Percentiles rank a stretch among this genome's conserved stretches.
Evolutionary conservation across 1,140 invertebrate species (phyloP).

Genomic region (Daktulosphaira vitifoliae): DNA sequence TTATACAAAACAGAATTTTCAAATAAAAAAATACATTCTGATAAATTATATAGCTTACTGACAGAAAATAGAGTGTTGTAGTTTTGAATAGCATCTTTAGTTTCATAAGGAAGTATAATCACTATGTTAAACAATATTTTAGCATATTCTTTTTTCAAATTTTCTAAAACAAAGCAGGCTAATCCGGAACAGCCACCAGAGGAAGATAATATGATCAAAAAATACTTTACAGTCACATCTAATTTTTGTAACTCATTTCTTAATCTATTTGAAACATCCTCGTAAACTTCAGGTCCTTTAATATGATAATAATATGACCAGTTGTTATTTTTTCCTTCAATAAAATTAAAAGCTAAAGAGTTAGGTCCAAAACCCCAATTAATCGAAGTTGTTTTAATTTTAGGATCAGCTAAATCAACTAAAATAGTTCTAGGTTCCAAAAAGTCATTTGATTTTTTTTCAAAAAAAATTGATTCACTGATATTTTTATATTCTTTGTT

Average conservation of each 20-base stretch:
- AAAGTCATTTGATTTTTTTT: constrained; percentile 14
- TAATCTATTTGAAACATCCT: constrained; percentile 14
- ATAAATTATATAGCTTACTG: constrained; percentile 14
- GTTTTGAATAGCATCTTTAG: constrained; percentile 31
- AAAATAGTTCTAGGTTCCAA: constrained; percentile 22
- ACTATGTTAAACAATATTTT: constrained; percentile 20
- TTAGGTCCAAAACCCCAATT: constrained; percentile 15
- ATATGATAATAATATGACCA: constrained; percentile 28
- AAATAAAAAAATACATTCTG: constrained; percentile 25
- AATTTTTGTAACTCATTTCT: constrained; percentile 17
- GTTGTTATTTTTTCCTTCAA: constrained; percentile 21
- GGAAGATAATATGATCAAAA: constrained; percentile 22
- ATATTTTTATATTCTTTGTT: constrained; percentile 18
- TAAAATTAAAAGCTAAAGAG: constrained; percentile 19
- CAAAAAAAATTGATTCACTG: constrained; percentile 16
- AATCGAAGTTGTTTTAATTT: too few species aligned
- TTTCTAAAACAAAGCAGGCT: constrained; percentile 22
- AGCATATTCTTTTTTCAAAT: constrained; percentile 15
- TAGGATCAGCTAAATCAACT: constrained; percentile 6
- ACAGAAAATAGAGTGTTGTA: constrained; percentile 24
- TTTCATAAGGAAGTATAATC: neutral
- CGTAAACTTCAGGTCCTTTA: constrained; percentile 23
- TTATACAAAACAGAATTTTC: constrained; percentile 26
- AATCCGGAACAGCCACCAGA: constrained; percentile 21
- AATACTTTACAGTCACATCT: constrained; percentile 11